phyloP scores from a whole-genome alignment of 1,140 invertebrate species.

The Streblospio benedicti region DNA sequence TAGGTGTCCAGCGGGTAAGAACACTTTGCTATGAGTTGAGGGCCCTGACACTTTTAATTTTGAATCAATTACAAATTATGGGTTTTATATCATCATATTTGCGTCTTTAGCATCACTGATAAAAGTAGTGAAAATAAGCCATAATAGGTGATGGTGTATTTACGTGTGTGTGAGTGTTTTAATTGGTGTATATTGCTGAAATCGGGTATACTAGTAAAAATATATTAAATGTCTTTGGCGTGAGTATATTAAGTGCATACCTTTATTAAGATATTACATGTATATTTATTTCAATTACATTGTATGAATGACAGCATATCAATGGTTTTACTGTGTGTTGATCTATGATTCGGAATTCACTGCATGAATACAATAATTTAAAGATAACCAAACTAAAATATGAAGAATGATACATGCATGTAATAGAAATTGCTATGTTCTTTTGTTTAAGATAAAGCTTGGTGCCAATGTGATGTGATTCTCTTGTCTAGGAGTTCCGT shows the following conservation, averaged over 20 bases:
- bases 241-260: too few relatives aligned
- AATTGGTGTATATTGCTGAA: too few relatives aligned
- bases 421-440: background rate
- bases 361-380: background rate
- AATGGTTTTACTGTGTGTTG: background rate
- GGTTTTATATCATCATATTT: background rate
- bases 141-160: too few relatives aligned
- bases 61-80: background rate
- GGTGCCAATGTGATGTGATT: background rate
- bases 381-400: background rate
- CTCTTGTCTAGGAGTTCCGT: conserved; percentile 7
- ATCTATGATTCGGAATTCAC: background rate
- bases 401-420: background rate
- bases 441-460: background rate
- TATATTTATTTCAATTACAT: too few relatives aligned
- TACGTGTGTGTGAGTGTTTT: too few relatives aligned
- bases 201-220: too few relatives aligned
- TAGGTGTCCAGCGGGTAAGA: background rate
- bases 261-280: too few relatives aligned
- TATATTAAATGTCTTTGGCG: too few relatives aligned
- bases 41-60: background rate
- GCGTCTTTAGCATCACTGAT: background rate
- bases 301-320: too few relatives aligned
- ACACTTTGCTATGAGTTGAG: background rate
- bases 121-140: background rate